These are phyloP conservation scores for Marisa cornuarietis DNA, from an alignment of 1,140 invertebrate species.

Conservation along the genomic window DNA sequence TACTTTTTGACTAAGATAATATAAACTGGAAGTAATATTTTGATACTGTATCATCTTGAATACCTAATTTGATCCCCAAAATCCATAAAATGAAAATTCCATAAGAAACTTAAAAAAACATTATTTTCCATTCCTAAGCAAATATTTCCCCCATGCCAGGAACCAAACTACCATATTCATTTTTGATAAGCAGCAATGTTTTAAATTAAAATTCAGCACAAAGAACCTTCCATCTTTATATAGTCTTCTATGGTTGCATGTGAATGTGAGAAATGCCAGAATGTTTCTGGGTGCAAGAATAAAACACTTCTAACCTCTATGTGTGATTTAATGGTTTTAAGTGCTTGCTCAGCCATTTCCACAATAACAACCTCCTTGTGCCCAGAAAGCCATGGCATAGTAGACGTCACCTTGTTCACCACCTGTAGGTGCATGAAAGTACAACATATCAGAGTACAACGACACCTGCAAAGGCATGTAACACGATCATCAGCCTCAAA, in stretches of 20 bases:
- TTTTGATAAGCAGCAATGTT: background rate
- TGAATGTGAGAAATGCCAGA: background rate
- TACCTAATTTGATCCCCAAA: too few species aligned
- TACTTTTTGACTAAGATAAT: too few species aligned
- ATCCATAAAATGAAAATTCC: too few species aligned
- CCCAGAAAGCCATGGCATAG: slow-evolving; percentile 69
- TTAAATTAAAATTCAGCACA: background rate
- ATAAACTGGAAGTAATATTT: too few species aligned
- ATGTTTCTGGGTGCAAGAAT: background rate
- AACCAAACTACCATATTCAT: too few species aligned
- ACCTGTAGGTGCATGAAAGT: slow-evolving; percentile 62
- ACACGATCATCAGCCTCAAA: background rate
- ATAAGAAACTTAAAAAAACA: too few species aligned
- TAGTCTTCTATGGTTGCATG: background rate
- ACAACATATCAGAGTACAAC: slow-evolving; percentile 40
- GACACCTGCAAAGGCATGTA: background rate
- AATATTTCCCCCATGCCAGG: too few species aligned
- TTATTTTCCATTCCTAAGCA: too few species aligned
- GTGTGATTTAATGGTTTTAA: slow-evolving; percentile 70
- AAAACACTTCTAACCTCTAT: slow-evolving; percentile 64
- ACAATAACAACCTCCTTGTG: slow-evolving; percentile 73
- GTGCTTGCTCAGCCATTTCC: slow-evolving; percentile 69
- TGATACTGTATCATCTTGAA: too few species aligned
- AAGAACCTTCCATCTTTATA: background rate
- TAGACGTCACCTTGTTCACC: slow-evolving; percentile 69